These are phyloP conservation scores for Microctonus hyperodae DNA, from an alignment of 2,888 invertebrate genomes.

Conservation along the genomic window DNA sequence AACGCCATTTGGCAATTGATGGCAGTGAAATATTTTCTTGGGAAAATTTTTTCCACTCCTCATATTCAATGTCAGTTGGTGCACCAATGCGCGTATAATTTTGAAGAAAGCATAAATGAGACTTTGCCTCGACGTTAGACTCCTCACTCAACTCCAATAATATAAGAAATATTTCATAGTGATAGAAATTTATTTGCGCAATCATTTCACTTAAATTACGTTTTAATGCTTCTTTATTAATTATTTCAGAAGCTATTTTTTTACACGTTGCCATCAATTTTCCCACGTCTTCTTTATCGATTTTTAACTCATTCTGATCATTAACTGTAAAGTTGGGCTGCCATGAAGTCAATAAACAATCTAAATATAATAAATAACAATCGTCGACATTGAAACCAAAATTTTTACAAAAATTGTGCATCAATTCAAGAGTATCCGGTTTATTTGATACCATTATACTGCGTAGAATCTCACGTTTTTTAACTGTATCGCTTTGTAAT, in stretches of 20 bases:
- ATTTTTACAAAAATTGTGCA: conserved; percentile 63
- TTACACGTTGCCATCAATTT: conserved; percentile 56
- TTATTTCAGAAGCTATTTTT: conserved; percentile 53
- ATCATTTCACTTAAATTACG: conserved; percentile 40
- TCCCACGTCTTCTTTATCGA: conserved; percentile 47
- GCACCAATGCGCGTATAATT: conserved; percentile 52
- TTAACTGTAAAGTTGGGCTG: conserved; percentile 52
- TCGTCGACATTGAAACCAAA: conserved; percentile 60
- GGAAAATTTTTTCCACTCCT: conserved; percentile 64
- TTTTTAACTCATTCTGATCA: conserved; percentile 41
- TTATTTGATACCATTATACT: conserved; percentile 47
- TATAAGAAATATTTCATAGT: conserved; percentile 66
- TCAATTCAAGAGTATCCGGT: conserved; percentile 49
- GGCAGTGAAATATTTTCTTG: conserved; percentile 62
- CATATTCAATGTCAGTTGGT: conserved; percentile 63
- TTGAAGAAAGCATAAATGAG: conserved; percentile 51
- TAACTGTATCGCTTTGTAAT: conserved; percentile 46
- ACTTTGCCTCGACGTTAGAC: conserved; percentile 46
- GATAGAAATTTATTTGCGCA: conserved; percentile 64
- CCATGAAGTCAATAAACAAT: conserved; percentile 62
- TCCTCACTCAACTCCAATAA: conserved; percentile 59
- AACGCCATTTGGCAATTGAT: conserved; percentile 63
- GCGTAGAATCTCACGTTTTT: conserved; percentile 51
- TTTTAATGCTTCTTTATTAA: conserved; percentile 50
- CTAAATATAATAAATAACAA: conserved; percentile 60